Percentiles rank a stretch among this genome's conserved stretches.
These are phyloP conservation scores for Plecotus auritus DNA, from an alignment of 2,113 vertebrate genomes.

Conservation along the genomic window DNA sequence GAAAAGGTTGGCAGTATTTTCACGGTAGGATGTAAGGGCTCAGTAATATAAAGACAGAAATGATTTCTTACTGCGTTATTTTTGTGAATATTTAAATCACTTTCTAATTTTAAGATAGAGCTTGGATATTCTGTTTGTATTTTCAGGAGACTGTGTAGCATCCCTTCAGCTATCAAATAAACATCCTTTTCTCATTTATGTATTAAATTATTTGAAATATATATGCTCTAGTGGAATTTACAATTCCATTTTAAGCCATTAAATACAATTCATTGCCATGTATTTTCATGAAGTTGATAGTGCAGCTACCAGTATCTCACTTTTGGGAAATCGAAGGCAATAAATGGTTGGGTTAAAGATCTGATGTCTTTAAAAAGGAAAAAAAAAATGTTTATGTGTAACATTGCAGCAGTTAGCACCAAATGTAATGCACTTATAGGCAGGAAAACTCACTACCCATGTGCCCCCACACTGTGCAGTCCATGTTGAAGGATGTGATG, in stretches of 20 bases:
- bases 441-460: neutral
- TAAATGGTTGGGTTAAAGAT: neutral
- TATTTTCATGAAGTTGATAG: neutral
- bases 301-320: neutral
- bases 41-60: neutral
- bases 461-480: neutral
- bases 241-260: neutral
- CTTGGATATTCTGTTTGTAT: neutral
- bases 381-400: neutral
- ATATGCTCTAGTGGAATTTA: neutral
- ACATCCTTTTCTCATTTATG: neutral
- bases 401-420: neutral
- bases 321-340: neutral
- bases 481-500: neutral
- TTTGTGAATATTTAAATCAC: slow-evolving; percentile 1
- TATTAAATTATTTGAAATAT: slow-evolving; percentile 15
- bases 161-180: neutral
- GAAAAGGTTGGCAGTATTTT: neutral
- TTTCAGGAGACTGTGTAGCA: neutral
- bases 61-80: neutral
- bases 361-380: neutral
- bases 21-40: neutral
- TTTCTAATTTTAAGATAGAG: slow-evolving; percentile 35
- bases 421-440: neutral
- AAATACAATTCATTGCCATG: neutral